A percentile compares a stretch with the other conserved stretches of the same genome.
Evolutionary conservation across 2,888 invertebrate species (phyloP).

Genomic region (Sarcophaga rosellei): DNA sequence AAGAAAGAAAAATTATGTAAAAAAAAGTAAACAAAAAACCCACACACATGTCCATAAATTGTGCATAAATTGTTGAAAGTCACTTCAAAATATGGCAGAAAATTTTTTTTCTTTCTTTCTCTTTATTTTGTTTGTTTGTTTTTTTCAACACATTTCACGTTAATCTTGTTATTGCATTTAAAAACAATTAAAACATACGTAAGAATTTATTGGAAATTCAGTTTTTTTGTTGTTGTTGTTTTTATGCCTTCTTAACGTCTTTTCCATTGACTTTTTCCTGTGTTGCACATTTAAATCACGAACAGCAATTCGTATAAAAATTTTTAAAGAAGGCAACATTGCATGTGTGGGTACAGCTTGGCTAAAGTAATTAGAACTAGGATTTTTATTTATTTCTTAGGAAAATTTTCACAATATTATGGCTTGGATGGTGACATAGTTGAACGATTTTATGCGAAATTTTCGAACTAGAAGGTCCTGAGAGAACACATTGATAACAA

Average conservation of each 20-base stretch:
- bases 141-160: constrained; percentile 45
- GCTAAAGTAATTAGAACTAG: background rate
- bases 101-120: background rate
- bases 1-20: constrained; percentile 6
- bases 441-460: too few relatives aligned
- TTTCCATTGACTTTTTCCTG: background rate
- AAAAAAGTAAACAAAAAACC: too few relatives aligned
- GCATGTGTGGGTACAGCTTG: background rate
- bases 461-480: too few relatives aligned
- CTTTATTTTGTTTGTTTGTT: constrained; percentile 3
- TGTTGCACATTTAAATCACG: constrained; percentile 36
- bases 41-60: constrained; percentile 42
- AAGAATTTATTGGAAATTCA: constrained; percentile 62
- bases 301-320: constrained; percentile 9
- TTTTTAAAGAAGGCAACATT: background rate
- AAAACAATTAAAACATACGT: constrained; percentile 66
- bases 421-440: too few relatives aligned
- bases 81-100: constrained; percentile 5
- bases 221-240: background rate
- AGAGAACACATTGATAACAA: too few relatives aligned
- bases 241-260: background rate
- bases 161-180: constrained; percentile 63
- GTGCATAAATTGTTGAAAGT: constrained; percentile 25
- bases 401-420: too few relatives aligned
- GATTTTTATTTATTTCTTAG: too few relatives aligned